Evolutionary conservation across 2,797 vertebrate genomes (phyloP), one percentile per base, ranked within the genome.

Genomic region (Pseudochaenichthys georgianus): DNA sequence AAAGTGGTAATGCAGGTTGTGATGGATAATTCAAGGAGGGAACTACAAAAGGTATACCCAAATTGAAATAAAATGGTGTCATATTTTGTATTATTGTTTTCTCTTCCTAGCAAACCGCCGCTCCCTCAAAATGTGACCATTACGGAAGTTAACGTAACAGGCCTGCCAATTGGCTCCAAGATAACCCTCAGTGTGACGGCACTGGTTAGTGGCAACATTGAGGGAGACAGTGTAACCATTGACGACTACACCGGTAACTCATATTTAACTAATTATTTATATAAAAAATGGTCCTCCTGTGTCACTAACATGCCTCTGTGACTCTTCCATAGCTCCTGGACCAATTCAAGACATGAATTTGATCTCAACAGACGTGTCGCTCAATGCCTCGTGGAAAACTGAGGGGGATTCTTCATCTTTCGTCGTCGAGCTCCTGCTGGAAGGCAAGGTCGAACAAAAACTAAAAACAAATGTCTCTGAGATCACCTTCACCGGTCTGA

Each of bases 121-220:
- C n/a, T 1, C 3, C 0, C 5, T 0, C 0, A 0, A 2, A 0
- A 0, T 0, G 9, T 45, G 47, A 0, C 0, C 0, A 0, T 0
- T 0, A 5, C 0, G 0, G 0, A 4, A 0, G 1, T 4, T 21
- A 0, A 0, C 0, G 41, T 88, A 6, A 0, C 0, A 0, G 0
- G 0, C 0, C 83, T 93, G 42, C 51, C 48, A 0, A 0, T 0
- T 0, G 85, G 88, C 47, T 61, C 43, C 15, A 2, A 0, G 2
- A 50, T 89, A 7, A 15, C 0, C 0, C 1, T 93, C 17, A 16
- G 0, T 0, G 93, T 93, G 61, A 23, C 15, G 0, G 72, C 77
- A 0, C 15, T 70, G 52, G 61, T 9, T 17, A 38, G 12, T 0
- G 0, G 0, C 10, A 3, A 2, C 3, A 1, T 74, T 68, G 1